Evolutionary conservation across 1,140 invertebrate species (phyloP).

Genomic region (Chrysopa pallens): DNA sequence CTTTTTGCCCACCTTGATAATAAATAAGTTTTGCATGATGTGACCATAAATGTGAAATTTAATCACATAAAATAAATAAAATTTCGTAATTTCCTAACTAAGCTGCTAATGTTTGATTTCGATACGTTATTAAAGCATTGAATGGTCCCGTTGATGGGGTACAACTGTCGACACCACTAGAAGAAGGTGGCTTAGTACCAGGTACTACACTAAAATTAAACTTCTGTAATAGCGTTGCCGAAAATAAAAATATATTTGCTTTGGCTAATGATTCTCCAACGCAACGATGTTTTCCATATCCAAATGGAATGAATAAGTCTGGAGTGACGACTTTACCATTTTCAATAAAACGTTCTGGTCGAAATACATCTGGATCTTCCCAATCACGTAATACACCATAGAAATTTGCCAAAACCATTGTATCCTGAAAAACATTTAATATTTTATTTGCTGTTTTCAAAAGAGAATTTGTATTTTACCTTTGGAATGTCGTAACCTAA

Average conservation of each 20-base stretch:
- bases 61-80: not conserved
- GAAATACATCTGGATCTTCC: constrained; percentile 50
- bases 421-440: constrained; percentile 33
- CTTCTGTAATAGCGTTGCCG: constrained; percentile 55
- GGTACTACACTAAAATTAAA: constrained; percentile 47
- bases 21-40: not conserved
- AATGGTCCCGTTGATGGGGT: constrained; percentile 54
- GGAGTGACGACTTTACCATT: constrained; percentile 40
- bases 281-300: constrained; percentile 64
- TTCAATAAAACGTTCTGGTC: constrained; percentile 59
- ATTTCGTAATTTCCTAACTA: constrained; percentile 15
- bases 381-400: constrained; percentile 56
- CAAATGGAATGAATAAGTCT: constrained; percentile 60
- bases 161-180: constrained; percentile 47
- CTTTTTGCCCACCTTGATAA: too few relatives aligned
- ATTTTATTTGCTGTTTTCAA: not conserved
- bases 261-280: constrained; percentile 70
- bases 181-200: constrained; percentile 38
- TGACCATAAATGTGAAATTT: not conserved
- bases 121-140: constrained; percentile 36
- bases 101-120: too few relatives aligned
- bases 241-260: constrained; percentile 72
- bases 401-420: constrained; percentile 70
- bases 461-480: constrained; percentile 21
- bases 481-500: constrained; percentile 59